phyloP scores from a whole-genome alignment of 2,888 invertebrate species.

The Pogonocherus hispidulus region DNA sequence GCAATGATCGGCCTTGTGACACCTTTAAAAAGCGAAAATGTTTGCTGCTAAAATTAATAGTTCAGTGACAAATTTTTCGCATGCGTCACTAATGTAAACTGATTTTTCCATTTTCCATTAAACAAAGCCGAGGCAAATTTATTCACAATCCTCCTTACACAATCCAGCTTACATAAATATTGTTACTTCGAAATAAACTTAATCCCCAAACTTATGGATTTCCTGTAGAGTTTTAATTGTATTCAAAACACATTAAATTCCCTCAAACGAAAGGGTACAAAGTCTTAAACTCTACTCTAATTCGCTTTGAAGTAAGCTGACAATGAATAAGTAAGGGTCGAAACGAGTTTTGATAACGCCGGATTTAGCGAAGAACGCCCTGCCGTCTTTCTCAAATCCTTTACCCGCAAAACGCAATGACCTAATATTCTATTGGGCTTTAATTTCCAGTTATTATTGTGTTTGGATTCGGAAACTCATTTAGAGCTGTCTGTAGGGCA shows the following conservation, averaged over 20 bases:
- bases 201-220: slow-evolving; percentile 49
- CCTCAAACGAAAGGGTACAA: slow-evolving; percentile 50
- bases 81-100: too few species aligned
- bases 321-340: slow-evolving; percentile 64
- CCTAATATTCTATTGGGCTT: slow-evolving; percentile 42
- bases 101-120: not conserved
- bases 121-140: slow-evolving; percentile 5
- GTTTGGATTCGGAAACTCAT: slow-evolving; percentile 51
- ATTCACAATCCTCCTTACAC: slow-evolving; percentile 36
- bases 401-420: slow-evolving; percentile 22
- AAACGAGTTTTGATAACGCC: slow-evolving; percentile 62
- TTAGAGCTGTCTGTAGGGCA: slow-evolving; percentile 44
- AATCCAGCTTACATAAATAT: slow-evolving; percentile 36
- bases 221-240: slow-evolving; percentile 51
- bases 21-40: too few species aligned
- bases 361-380: slow-evolving; percentile 39
- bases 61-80: too few species aligned
- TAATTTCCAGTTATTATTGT: slow-evolving; percentile 50
- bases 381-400: slow-evolving; percentile 5
- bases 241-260: slow-evolving; percentile 55
- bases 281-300: slow-evolving; percentile 58
- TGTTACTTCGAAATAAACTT: slow-evolving; percentile 49
- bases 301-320: slow-evolving; percentile 63
- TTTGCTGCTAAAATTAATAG: too few species aligned
- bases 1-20: too few species aligned